Conservation (phyloP, 1,140 invertebrate species). For the Cydia pomonella region DNA sequence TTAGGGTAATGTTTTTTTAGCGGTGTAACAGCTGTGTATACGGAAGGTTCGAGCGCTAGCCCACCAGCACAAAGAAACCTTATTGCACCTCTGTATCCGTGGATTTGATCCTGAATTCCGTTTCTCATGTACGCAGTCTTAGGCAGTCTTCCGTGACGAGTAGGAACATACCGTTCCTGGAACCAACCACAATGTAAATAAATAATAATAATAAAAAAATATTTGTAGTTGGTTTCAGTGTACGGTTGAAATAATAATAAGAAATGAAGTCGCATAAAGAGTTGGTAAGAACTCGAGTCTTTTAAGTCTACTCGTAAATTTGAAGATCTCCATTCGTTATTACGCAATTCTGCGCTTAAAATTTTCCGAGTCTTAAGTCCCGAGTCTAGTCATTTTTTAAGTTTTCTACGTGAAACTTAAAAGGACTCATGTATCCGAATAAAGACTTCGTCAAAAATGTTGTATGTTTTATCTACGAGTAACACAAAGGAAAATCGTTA, state of each 20-base stretch:
- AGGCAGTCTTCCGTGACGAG: slow-evolving; percentile 64
- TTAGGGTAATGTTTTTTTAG: slow-evolving; percentile 53
- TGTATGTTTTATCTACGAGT: no score
- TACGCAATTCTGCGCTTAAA: no score
- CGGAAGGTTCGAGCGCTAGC: slow-evolving; percentile 39
- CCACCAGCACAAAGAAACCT: slow-evolving; percentile 58
- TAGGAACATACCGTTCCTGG: slow-evolving; percentile 74
- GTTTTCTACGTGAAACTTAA: no score
- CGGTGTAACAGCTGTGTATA: slow-evolving; percentile 62
- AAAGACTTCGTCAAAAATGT: no score
- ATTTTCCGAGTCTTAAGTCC: no score
- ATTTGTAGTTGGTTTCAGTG: slow-evolving; percentile 53
- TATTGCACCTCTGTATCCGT: slow-evolving; percentile 67
- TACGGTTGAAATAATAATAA: not conserved
- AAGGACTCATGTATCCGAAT: no score
- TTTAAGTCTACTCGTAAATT: no score
- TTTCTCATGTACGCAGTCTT: slow-evolving; percentile 66
- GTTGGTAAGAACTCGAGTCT: no score
- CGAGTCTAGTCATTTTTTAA: no score
- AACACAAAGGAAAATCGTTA: no score
- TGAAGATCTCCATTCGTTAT: no score
- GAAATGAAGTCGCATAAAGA: not conserved
- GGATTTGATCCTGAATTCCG: slow-evolving; percentile 71
- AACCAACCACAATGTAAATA: slow-evolving; percentile 64
- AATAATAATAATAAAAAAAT: slow-evolving; percentile 34